These are phyloP conservation scores for Elephantulus edwardii DNA, from an alignment of 2,113 vertebrate genomes.

Conservation along the genomic window DNA sequence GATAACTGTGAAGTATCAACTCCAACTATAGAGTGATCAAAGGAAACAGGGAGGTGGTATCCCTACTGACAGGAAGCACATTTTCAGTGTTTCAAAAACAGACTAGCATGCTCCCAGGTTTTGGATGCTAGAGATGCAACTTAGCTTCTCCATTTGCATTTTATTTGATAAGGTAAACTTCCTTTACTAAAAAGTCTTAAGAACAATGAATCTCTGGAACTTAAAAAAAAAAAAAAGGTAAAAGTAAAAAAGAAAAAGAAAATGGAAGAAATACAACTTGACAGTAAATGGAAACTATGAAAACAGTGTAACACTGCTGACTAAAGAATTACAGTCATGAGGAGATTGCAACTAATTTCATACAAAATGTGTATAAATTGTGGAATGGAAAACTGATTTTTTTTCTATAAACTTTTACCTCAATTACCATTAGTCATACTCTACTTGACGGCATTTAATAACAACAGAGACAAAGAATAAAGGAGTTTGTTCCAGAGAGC, in stretches of 20 bases:
- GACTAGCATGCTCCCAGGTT: not conserved
- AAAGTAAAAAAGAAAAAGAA: not conserved
- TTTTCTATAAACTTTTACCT: too few relatives aligned
- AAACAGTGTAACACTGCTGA: not conserved
- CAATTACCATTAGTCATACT: too few relatives aligned
- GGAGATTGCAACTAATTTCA: too few relatives aligned
- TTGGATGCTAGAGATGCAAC: not conserved
- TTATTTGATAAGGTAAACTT: not conserved
- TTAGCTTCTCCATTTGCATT: not conserved
- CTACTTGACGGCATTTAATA: accelerated
- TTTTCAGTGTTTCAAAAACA: not conserved
- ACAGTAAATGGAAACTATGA: not conserved
- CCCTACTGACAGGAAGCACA: not conserved
- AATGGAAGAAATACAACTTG: not conserved
- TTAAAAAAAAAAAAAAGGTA: not conserved
- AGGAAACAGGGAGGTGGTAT: not conserved
- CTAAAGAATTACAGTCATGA: not conserved
- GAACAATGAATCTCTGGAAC: not conserved
- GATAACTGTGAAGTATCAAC: not conserved
- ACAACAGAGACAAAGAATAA: not conserved
- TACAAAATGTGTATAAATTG: too few relatives aligned
- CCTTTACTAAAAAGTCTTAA: constrained; percentile 11
- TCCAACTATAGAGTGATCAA: not conserved
- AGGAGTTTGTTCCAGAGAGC: not conserved
- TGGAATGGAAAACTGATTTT: too few relatives aligned